phyloP scores from a whole-genome alignment of 2,113 vertebrate genomes.

The Gnathonemus echidnorhynchus region DNA sequence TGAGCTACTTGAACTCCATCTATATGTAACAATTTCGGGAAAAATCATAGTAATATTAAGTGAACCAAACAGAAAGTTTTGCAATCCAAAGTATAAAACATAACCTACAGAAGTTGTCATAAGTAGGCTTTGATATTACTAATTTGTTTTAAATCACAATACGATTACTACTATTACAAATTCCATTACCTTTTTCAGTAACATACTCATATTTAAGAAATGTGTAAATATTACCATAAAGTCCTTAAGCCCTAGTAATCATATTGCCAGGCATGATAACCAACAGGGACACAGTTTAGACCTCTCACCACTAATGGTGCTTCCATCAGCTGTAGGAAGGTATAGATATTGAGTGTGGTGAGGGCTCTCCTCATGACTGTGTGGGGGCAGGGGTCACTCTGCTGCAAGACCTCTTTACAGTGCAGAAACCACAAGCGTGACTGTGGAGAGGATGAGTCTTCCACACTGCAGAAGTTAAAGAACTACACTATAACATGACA shows the following conservation, averaged over 20 bases:
- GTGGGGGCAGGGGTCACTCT: conserved; percentile 63
- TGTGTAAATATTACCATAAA: neutral
- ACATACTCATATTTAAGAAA: neutral
- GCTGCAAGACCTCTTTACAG: conserved; percentile 51
- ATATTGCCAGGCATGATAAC: neutral
- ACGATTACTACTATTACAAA: neutral
- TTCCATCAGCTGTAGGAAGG: conserved; percentile 84
- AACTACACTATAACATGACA: neutral
- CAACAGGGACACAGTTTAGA: neutral
- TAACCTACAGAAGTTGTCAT: neutral
- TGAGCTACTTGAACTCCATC: neutral
- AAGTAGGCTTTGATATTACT: neutral
- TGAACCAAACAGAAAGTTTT: neutral
- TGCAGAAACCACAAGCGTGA: conserved; percentile 78
- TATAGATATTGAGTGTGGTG: conserved; percentile 74
- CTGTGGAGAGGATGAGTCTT: conserved; percentile 39
- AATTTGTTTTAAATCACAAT: neutral
- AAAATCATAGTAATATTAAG: neutral
- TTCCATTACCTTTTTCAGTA: neutral
- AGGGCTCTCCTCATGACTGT: conserved; percentile 68
- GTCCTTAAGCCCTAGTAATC: neutral
- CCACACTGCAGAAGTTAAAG: conserved; percentile 45
- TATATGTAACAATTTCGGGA: neutral
- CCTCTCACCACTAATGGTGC: conserved; percentile 76
- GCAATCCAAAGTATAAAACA: neutral